Conservation (phyloP, 2,797 vertebrate species). For the Oryzias sinensis region DNA sequence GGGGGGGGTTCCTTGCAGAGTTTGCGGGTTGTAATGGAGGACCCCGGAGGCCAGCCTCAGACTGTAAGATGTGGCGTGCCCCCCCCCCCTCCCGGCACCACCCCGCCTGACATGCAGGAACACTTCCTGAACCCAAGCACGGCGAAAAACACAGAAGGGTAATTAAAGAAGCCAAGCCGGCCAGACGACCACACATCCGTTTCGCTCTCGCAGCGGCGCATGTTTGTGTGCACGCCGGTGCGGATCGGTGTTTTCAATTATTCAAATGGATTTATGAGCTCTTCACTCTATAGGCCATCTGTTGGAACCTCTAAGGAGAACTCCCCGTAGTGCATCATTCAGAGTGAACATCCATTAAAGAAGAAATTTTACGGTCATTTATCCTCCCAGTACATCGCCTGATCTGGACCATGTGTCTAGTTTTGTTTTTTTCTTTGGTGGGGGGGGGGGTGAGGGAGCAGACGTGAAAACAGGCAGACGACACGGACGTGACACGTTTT, state of each 20-base stretch:
- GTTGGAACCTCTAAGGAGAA: constrained; percentile 12
- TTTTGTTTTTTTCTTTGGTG: background rate
- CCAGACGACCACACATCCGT: constrained; percentile 45
- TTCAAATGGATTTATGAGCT: constrained; percentile 13
- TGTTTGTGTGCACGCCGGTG: constrained; percentile 11
- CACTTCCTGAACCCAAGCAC: constrained; percentile 37
- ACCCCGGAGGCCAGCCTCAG: constrained; percentile 27
- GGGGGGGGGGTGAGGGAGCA: constrained; percentile 1
- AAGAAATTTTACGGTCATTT: constrained; percentile 8
- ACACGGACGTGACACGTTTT: no score
- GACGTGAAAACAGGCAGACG: no score
- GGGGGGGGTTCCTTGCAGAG: background rate
- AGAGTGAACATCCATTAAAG: constrained; percentile 15
- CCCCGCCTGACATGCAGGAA: constrained; percentile 19
- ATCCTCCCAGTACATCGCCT: constrained; percentile 4
- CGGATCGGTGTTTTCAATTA: constrained; percentile 33
- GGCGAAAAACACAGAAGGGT: constrained; percentile 7
- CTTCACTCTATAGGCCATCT: constrained; percentile 5
- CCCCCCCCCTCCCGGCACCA: constrained; percentile 14
- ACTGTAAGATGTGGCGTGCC: constrained; percentile 54
- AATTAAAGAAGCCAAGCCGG: constrained; percentile 34
- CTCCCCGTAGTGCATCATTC: constrained; percentile 5
- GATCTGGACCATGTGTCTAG: constrained; percentile 9
- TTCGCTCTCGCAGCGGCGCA: constrained; percentile 11
- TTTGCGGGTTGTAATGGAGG: background rate